phyloP scores from a whole-genome alignment of 1,140 invertebrate species.

The Cydia strobilella region DNA sequence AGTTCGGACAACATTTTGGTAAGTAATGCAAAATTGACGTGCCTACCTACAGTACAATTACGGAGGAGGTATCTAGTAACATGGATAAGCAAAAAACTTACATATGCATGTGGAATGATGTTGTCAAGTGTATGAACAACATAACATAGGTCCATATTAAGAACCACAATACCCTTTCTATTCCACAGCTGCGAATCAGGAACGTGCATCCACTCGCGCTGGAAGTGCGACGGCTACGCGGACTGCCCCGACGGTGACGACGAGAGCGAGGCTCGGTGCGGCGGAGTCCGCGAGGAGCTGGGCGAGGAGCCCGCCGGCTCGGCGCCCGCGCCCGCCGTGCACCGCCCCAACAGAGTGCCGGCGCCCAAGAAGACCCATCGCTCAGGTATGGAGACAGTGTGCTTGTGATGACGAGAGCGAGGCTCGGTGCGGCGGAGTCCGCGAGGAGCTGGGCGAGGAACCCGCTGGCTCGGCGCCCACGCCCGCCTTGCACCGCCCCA shows the following conservation, averaged over 20 bases:
- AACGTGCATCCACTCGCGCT: slow-evolving; percentile 85
- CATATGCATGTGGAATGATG: background rate
- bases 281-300: slow-evolving; percentile 42
- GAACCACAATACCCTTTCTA: background rate
- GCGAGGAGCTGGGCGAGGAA: slow-evolving; percentile 53
- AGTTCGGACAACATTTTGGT: too few species aligned
- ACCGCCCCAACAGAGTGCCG: slow-evolving; percentile 51
- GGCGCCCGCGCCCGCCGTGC: slow-evolving; percentile 65
- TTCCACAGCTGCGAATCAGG: slow-evolving; percentile 82
- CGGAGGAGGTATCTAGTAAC: background rate
- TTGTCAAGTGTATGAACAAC: too few species aligned
- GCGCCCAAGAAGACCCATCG: slow-evolving; percentile 11
- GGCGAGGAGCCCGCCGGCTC: slow-evolving; percentile 66
- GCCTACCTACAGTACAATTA: too few species aligned
- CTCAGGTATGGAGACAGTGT: background rate
- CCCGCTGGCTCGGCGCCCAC: slow-evolving; percentile 66
- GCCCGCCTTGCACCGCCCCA: slow-evolving; percentile 57
- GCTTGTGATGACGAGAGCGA: slow-evolving; percentile 89
- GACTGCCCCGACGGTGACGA: slow-evolving; percentile 92
- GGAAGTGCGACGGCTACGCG: slow-evolving; percentile 89
- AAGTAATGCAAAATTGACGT: too few species aligned
- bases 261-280: slow-evolving; percentile 82
- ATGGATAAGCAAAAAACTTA: too few species aligned
- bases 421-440: slow-evolving; percentile 60
- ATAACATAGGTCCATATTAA: background rate